A percentile compares a stretch with the other conserved stretches of the same genome.
phyloP scores from a whole-genome alignment of 2,888 invertebrate genomes.

The Troilus luridus region DNA sequence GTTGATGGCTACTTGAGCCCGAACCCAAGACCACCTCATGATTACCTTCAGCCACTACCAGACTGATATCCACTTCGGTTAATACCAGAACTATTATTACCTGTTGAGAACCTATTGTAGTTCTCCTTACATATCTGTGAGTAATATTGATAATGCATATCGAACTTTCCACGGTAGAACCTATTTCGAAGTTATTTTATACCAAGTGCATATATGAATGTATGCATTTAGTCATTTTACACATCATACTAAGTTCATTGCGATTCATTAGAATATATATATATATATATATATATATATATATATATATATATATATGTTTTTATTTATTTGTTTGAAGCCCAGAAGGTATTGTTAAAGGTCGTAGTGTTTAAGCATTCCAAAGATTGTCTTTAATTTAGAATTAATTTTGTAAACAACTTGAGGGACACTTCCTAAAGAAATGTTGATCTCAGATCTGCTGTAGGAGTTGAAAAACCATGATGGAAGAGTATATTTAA shows the following conservation, averaged over 20 bases:
- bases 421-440: background rate
- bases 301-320: too few relatives aligned
- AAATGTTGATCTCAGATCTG: slow-evolving; percentile 19
- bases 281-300: too few relatives aligned
- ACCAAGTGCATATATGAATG: background rate
- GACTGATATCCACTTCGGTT: slow-evolving; percentile 63
- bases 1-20: slow-evolving; percentile 80
- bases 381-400: slow-evolving; percentile 23
- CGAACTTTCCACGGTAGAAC: background rate
- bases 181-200: background rate
- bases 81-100: slow-evolving; percentile 48
- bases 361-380: background rate
- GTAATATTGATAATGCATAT: background rate
- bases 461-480: background rate
- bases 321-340: background rate
- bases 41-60: slow-evolving; percentile 75
- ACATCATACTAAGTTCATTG: background rate
- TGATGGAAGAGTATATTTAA: background rate
- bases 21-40: slow-evolving; percentile 70
- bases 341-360: background rate
- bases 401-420: background rate
- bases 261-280: background rate
- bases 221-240: too few relatives aligned
- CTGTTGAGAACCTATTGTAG: slow-evolving; percentile 52
- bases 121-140: background rate